Evolutionary conservation across 2,797 vertebrate genomes (phyloP).

Genomic region (Megaceryle alcyon): DNA sequence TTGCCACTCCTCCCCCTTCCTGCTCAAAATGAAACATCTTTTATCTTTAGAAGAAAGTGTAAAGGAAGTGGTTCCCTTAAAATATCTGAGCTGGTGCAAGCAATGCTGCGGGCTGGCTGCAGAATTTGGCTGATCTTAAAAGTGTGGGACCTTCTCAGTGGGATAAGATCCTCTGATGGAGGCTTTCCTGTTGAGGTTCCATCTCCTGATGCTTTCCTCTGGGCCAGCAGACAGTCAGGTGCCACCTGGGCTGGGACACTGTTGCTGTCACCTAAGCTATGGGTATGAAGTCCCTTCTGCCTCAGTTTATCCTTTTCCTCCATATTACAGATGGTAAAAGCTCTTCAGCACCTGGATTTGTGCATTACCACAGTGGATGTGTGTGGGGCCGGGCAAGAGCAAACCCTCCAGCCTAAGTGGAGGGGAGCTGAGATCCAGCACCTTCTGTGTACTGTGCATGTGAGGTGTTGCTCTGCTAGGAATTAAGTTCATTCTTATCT

Average conservation of each 20-base stretch:
- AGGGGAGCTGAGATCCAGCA: not conserved
- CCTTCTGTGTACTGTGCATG: fast-evolving
- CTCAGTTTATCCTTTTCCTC: not conserved
- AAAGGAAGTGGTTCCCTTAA: not conserved
- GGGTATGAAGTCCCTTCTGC: fast-evolving
- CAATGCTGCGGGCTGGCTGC: not conserved
- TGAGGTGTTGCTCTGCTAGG: not conserved
- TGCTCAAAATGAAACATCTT: not conserved
- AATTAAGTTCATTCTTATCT: not conserved
- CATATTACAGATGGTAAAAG: fast-evolving
- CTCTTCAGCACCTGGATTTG: not conserved
- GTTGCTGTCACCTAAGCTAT: fast-evolving
- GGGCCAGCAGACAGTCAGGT: fast-evolving
- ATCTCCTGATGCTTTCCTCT: not conserved
- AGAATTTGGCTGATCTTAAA: not conserved
- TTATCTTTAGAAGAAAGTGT: not conserved
- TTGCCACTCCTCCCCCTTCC: not conserved
- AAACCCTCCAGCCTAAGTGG: not conserved
- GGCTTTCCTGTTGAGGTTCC: not conserved
- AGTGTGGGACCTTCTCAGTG: fast-evolving
- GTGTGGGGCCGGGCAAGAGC: not conserved
- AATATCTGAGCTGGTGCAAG: not conserved
- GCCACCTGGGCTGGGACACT: not conserved
- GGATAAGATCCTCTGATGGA: fast-evolving
- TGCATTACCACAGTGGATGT: fast-evolving